Evolutionary conservation across 2,113 vertebrate species (phyloP).

Genomic region (Bolborhynchus lineola): DNA sequence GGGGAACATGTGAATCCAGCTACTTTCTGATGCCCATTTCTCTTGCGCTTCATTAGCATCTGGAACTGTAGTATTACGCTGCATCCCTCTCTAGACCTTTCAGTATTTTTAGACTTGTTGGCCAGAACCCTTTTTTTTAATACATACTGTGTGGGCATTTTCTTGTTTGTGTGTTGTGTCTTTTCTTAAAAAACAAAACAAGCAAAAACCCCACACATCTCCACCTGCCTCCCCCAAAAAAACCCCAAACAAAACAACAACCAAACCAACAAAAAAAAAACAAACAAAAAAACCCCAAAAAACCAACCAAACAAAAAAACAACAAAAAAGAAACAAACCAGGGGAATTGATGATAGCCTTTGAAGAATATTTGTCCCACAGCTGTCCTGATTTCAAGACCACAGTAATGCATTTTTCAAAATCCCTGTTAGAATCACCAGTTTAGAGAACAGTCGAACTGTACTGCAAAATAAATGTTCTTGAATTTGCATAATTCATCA

Average conservation of each 20-base stretch:
- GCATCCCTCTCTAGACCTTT: not conserved
- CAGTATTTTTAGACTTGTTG: not conserved
- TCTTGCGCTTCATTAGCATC: not conserved
- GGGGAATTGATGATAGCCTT: not conserved
- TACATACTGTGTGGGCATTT: not conserved
- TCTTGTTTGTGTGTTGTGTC: not conserved
- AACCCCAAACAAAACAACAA: not conserved
- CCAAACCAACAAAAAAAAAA: not conserved
- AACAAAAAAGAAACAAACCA: not conserved
- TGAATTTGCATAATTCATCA: not conserved
- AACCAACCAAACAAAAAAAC: not conserved
- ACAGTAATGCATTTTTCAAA: not conserved
- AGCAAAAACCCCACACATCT: not conserved
- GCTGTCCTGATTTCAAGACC: not conserved
- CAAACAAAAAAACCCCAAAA: not conserved
- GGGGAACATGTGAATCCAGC: not conserved
- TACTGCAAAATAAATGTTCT: not conserved
- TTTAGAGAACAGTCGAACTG: not conserved
- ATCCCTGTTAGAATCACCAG: not conserved
- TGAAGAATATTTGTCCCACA: not conserved
- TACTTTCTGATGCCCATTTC: not conserved
- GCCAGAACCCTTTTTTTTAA: not conserved
- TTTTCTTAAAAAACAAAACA: not conserved
- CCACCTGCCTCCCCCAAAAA: not conserved
- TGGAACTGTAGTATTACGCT: not conserved